Base-by-base conservation (phyloP, 2,888 invertebrate genomes). In the Chrysolina haemoptera region DNA sequence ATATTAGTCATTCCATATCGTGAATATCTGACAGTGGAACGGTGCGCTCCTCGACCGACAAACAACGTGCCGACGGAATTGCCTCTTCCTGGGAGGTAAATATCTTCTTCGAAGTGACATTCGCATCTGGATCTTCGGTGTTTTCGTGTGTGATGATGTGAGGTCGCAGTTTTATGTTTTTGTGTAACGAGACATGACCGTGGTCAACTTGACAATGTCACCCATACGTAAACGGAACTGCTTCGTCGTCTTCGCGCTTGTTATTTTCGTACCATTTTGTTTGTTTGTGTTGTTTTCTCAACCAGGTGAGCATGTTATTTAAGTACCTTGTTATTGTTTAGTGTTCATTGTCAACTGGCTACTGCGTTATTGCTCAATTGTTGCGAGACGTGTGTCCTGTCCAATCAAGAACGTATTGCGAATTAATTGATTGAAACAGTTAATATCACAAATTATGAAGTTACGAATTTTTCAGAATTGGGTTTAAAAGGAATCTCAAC, bases 221-320 rank as follows among this genome's bases (percentile, higher is more conserved):
- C 87, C 89, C 74, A 85, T 90, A 78, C 88, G 91, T 80, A 89
- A 91, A 82, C 89, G 91, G 73, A 91, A 90, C 84, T 90, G 91
- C 82, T 88, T 91, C 83, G 85, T 91, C 79, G 88, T 90, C 81
- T 88, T 91, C 76, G 89, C 89, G 64, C 88, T 89, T 82, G 86
- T 90, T 75, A 88, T 91, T 79, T 88, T 91, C 85, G 87, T 91
- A 79, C 91, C 91, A 59, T 91, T 91, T 86, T 89, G 90, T 81
- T 87, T 91, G 68, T 88, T 90, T 83, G 88, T 90, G 41, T 85
- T 90, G 72, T 87, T 90, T 80, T 89, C 90, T 62, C 88, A 89
- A 73, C 90, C 90, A 87, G 90, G 90, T 90, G 86, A 84, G 79
- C 68, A 48, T 14, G 55, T 22, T 41, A 35, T 41, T 48, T 20